Percentiles rank a stretch among this genome's conserved stretches.
phyloP scores from a whole-genome alignment of 2,888 invertebrate genomes.

The Cybosia mesomella region DNA sequence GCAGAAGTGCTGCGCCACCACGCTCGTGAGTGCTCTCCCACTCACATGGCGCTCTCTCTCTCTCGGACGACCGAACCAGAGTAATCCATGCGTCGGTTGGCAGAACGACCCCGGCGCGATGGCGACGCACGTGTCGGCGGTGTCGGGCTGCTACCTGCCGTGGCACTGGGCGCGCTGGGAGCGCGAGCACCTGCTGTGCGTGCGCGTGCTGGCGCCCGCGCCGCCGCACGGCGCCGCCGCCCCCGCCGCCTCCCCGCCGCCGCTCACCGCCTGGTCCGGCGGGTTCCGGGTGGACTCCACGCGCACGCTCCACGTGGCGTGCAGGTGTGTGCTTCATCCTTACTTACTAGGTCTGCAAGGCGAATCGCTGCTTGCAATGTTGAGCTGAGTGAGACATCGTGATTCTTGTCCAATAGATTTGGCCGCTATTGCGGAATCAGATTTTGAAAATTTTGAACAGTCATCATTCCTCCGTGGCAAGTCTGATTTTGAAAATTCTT shows the following conservation, averaged over 20 bases:
- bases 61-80: no score
- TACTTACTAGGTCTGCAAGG: not conserved
- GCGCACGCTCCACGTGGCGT: conserved; percentile 95
- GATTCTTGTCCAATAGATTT: no score
- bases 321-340: conserved; percentile 85
- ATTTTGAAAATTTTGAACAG: no score
- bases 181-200: conserved; percentile 95
- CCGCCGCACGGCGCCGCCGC: conserved; percentile 2
- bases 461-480: no score
- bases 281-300: conserved; percentile 95
- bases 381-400: no score
- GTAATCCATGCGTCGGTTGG: not conserved
- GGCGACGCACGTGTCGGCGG: conserved; percentile 91
- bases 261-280: conserved; percentile 95
- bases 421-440: no score
- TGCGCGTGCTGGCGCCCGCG: conserved; percentile 90
- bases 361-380: no score
- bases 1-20: conserved; percentile 94
- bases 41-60: no score
- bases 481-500: no score
- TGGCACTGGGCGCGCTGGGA: conserved; percentile 99
- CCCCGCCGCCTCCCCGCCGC: conserved; percentile 79
- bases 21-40: conserved; percentile 85
- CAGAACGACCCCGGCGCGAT: conserved; percentile 90
- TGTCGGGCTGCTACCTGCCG: conserved; percentile 95